These are phyloP conservation scores for Tiliqua scincoides DNA, from an alignment of 2,113 vertebrate species.

Conservation along the genomic window DNA sequence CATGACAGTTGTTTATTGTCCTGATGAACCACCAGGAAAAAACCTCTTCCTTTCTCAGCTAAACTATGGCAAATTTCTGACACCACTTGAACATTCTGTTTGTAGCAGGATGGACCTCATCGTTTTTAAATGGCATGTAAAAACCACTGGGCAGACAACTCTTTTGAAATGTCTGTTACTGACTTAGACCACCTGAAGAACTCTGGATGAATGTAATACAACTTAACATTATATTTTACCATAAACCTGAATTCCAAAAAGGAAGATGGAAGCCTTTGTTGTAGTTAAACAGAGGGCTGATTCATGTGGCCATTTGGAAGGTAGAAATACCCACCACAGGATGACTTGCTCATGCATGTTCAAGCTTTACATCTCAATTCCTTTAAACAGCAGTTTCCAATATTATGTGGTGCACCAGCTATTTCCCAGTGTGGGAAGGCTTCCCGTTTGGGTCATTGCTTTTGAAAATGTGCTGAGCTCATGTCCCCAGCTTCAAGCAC, in stretches of 20 bases:
- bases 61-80: not conserved
- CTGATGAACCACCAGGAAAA: conserved; percentile 41
- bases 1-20: conserved; percentile 74
- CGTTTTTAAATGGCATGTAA: not conserved
- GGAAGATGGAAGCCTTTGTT: not conserved
- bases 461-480: not conserved
- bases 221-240: not conserved
- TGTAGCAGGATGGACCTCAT: not conserved
- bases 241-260: not conserved
- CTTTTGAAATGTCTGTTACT: not conserved
- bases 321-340: not conserved
- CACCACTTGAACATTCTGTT: not conserved
- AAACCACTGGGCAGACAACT: not conserved
- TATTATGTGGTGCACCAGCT: not conserved
- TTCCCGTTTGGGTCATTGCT: too few species aligned
- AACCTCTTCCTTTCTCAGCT: not conserved
- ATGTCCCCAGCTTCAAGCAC: too few species aligned
- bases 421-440: not conserved
- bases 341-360: not conserved
- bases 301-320: not conserved
- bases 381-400: not conserved
- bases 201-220: not conserved
- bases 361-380: not conserved
- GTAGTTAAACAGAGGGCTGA: not conserved
- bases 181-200: not conserved